A percentile compares a stretch with the other conserved stretches of the same genome.
phyloP scores from a whole-genome alignment of 2,113 vertebrate genomes.

The Albula glossodonta region DNA sequence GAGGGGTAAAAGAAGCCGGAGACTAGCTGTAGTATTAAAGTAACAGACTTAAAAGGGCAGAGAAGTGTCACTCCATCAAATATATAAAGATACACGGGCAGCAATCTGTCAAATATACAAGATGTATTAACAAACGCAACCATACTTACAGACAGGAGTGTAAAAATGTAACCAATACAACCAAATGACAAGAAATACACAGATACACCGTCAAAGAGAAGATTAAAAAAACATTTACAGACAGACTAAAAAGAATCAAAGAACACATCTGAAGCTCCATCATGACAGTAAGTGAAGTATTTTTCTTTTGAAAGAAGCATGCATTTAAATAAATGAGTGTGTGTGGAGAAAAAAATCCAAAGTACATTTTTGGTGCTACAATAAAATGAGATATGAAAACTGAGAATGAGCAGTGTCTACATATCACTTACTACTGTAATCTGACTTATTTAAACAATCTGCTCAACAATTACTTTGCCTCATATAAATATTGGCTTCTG shows the following conservation, averaged over 20 bases:
- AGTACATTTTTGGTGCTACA: not conserved
- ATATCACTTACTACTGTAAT: not conserved
- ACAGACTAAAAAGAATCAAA: slow-evolving; percentile 44
- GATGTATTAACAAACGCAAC: not conserved
- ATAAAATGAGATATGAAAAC: not conserved
- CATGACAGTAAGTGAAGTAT: slow-evolving; percentile 55
- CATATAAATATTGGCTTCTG: not conserved
- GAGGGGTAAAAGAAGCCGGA: slow-evolving; percentile 26
- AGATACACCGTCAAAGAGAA: slow-evolving; percentile 34
- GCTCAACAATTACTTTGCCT: not conserved
- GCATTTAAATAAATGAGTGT: not conserved
- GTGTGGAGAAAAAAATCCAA: too few relatives aligned
- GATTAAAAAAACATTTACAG: slow-evolving; percentile 28
- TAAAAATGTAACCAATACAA: slow-evolving; percentile 8
- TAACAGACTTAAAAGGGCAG: slow-evolving; percentile 38
- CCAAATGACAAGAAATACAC: slow-evolving; percentile 12
- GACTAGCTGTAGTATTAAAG: slow-evolving; percentile 47
- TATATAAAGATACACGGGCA: slow-evolving; percentile 46
- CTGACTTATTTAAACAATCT: not conserved
- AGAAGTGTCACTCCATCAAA: slow-evolving; percentile 40
- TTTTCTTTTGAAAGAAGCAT: slow-evolving; percentile 13
- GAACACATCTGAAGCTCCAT: slow-evolving; percentile 30
- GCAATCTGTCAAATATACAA: slow-evolving; percentile 34
- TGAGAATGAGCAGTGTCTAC: not conserved
- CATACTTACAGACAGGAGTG: not conserved